phyloP scores from a whole-genome alignment of 1,140 invertebrate genomes.

The Psilanteris sp. region DNA sequence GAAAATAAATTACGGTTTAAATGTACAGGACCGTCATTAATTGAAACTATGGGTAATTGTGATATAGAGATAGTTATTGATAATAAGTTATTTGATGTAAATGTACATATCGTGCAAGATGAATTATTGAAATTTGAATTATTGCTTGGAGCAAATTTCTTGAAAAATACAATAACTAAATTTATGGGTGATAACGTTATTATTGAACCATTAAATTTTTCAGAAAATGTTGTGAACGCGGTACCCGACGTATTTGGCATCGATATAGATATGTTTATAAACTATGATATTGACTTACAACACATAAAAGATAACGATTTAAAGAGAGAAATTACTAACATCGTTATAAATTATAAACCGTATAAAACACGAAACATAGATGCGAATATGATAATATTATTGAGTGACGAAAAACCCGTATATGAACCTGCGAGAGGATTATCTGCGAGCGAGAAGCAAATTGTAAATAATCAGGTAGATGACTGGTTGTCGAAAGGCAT shows the following conservation, averaged over 20 bases:
- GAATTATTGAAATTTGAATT: background rate
- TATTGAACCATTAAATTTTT: no score
- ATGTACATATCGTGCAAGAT: background rate
- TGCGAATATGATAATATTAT: background rate
- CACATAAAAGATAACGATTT: no score
- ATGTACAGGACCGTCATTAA: slow-evolving; percentile 2
- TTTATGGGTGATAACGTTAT: background rate
- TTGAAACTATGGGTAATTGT: background rate
- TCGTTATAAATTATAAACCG: slow-evolving; percentile 1
- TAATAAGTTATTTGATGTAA: background rate
- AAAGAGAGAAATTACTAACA: no score
- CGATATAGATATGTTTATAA: no score
- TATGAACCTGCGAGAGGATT: background rate
- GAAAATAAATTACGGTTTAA: background rate
- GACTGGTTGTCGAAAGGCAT: background rate
- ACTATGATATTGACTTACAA: no score
- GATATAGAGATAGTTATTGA: background rate
- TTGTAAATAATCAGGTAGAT: background rate
- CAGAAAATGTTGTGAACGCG: background rate
- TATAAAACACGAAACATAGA: background rate
- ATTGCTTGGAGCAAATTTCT: background rate
- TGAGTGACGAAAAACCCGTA: background rate
- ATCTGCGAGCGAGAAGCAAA: background rate
- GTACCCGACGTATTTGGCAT: no score
- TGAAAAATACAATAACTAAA: background rate